Conservation (phyloP, 1,140 invertebrate species). For the Lysiphlebus fabarum region DNA sequence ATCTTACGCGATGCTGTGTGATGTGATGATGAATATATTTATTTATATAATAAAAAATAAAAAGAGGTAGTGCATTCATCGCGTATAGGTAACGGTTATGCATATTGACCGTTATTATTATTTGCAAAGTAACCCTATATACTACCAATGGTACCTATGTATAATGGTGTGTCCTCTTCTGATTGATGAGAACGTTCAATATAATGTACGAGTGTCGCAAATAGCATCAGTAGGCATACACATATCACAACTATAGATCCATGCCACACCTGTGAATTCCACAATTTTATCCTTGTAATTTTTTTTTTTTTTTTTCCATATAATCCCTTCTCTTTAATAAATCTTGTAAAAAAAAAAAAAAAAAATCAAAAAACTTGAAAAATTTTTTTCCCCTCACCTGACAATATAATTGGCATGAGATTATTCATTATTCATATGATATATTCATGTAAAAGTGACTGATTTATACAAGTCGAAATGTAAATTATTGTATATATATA, state of each 20-base stretch:
- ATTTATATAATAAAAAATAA: not conserved
- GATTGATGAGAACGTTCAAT: not conserved
- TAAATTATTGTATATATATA: too few species aligned
- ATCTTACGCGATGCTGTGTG: not conserved
- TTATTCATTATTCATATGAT: not conserved
- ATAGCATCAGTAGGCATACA: not conserved
- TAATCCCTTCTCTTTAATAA: too few species aligned
- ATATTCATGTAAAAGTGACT: too few species aligned
- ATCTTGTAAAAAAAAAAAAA: too few species aligned
- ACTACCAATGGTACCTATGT: conserved; percentile 11
- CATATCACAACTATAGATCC: not conserved
- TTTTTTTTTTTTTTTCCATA: too few species aligned
- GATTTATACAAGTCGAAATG: too few species aligned
- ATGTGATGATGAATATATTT: not conserved
- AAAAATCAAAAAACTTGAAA: conserved; percentile 9
- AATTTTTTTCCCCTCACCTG: not conserved
- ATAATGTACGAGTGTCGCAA: conserved; percentile 1
- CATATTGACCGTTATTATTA: conserved; percentile 22
- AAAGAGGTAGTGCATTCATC: conserved; percentile 11
- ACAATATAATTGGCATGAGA: not conserved
- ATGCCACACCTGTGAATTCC: conserved; percentile 17
- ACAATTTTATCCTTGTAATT: not conserved
- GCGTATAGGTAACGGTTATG: conserved; percentile 17
- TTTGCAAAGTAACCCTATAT: conserved; percentile 4
- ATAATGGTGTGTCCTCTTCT: conserved; percentile 15